Evolutionary conservation across 2,797 vertebrate species (phyloP).

Genomic region (Pangasius macronema): DNA sequence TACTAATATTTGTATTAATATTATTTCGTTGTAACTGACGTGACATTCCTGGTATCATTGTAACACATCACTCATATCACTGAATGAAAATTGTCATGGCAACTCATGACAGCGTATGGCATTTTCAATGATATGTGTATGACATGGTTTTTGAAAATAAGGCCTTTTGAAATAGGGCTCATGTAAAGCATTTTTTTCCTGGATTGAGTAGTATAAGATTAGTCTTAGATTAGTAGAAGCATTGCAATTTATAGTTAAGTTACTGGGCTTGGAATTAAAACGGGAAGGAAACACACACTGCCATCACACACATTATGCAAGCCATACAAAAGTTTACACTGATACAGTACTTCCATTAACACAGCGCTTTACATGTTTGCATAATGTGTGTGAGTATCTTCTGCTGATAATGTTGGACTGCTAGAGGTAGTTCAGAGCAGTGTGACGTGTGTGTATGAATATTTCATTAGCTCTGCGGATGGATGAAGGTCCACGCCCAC

Average conservation of each 20-base stretch:
- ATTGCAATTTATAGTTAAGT: background rate
- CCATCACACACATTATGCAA: background rate
- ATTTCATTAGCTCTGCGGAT: constrained; percentile 45
- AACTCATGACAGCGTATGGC: background rate
- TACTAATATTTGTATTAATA: background rate
- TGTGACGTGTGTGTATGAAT: constrained; percentile 36
- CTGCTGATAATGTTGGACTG: background rate
- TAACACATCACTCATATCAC: background rate
- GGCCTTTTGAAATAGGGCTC: too few species aligned
- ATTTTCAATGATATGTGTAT: background rate
- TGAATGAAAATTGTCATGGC: background rate
- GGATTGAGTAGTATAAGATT: too few species aligned
- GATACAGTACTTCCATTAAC: background rate
- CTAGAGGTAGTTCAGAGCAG: constrained; percentile 38
- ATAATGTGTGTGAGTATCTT: background rate
- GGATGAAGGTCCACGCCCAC: constrained; percentile 23
- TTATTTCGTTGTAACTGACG: background rate
- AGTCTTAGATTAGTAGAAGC: too few species aligned
- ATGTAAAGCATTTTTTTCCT: too few species aligned
- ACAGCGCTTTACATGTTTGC: background rate
- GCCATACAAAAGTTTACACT: background rate
- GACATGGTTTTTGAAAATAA: background rate
- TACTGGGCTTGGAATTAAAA: background rate
- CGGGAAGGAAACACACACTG: too few species aligned
- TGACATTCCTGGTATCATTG: background rate